Percentiles rank a stretch among this genome's conserved stretches.
Conservation (phyloP, 2,797 vertebrate species). For the Melanotaenia parkinsoni region DNA sequence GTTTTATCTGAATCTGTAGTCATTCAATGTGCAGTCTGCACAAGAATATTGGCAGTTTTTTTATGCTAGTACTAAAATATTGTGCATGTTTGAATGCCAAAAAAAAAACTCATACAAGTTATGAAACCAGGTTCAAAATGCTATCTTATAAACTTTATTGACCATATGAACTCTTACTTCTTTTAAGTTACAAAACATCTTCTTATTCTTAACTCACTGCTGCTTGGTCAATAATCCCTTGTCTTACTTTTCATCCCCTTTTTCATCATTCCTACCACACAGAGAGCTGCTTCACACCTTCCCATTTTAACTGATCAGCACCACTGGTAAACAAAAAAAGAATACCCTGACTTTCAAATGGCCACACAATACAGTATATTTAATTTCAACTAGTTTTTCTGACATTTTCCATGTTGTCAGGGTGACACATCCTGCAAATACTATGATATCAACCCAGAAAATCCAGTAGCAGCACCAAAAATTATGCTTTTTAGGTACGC, state of each 20-base stretch:
- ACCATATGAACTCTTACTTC: background rate
- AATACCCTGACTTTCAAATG: background rate
- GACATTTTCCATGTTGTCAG: background rate
- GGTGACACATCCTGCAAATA: background rate
- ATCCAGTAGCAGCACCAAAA: background rate
- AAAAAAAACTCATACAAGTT: slow-evolving; percentile 18
- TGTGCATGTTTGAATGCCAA: slow-evolving; percentile 13
- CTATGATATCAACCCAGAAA: background rate
- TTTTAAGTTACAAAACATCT: no score
- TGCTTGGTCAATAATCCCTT: no score
- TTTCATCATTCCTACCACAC: background rate
- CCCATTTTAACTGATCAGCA: background rate
- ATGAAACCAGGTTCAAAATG: slow-evolving; percentile 25
- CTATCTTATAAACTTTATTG: background rate
- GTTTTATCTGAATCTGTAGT: slow-evolving; percentile 34
- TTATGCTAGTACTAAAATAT: background rate
- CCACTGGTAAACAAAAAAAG: background rate
- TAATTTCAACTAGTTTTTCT: background rate
- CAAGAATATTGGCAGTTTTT: slow-evolving; percentile 27
- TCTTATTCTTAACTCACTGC: no score
- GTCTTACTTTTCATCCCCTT: background rate
- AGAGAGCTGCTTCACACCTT: background rate
- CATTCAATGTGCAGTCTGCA: slow-evolving; percentile 45
- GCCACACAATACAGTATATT: background rate
- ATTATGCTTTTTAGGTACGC: background rate